phyloP scores from a whole-genome alignment of 2,113 vertebrate species.

The Colinus virginianus region DNA sequence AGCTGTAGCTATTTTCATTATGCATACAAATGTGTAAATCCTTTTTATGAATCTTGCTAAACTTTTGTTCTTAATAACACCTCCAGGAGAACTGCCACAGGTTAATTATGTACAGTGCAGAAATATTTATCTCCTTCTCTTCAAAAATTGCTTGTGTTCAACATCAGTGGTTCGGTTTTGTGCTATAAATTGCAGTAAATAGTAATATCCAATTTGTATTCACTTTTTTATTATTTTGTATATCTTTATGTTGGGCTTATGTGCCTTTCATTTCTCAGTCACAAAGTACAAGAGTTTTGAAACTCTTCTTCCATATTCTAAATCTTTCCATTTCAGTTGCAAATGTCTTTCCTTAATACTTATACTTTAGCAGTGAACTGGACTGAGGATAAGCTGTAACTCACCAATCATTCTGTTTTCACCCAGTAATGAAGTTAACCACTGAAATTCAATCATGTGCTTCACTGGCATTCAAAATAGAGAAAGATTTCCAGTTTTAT shows the following conservation, averaged over 20 bases:
- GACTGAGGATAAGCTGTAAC: background rate
- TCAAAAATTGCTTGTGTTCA: background rate
- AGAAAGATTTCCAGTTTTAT: background rate
- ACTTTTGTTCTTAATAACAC: conserved; percentile 1
- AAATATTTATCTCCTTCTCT: background rate
- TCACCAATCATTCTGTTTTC: background rate
- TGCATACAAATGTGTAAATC: conserved; percentile 22
- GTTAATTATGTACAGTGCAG: background rate
- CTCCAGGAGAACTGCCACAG: background rate
- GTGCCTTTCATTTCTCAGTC: background rate
- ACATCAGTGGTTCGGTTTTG: background rate
- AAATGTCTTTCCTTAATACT: background rate
- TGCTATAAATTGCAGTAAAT: background rate
- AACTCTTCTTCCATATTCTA: background rate
- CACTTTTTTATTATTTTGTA: background rate
- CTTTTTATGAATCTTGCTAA: background rate
- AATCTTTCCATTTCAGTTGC: background rate
- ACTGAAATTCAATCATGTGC: background rate
- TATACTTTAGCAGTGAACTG: background rate
- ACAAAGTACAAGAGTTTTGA: accelerated
- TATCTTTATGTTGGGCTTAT: background rate
- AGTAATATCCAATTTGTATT: background rate
- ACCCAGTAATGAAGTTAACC: background rate
- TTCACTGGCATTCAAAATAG: background rate
- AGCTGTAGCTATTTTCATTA: background rate